Evolutionary conservation across 2,888 invertebrate genomes (phyloP).

Genomic region (Trichopria drosophilae): DNA sequence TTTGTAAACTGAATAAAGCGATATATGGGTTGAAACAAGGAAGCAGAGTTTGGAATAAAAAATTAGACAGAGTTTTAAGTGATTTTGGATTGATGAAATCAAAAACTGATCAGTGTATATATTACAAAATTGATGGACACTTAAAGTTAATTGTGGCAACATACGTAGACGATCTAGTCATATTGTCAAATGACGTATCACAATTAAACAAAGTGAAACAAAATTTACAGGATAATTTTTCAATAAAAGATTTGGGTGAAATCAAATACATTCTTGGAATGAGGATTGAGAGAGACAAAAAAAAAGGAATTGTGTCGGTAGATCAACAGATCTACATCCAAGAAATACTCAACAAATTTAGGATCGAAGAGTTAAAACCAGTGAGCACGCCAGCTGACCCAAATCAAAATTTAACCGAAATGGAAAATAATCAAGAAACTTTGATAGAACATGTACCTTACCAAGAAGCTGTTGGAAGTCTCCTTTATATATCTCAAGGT

Average conservation of each 20-base stretch:
- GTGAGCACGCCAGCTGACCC: slow-evolving; percentile 28
- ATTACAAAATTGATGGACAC: slow-evolving; percentile 10
- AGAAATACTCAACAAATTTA: slow-evolving; percentile 18
- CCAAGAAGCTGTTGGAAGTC: slow-evolving; percentile 20
- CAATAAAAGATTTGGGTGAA: slow-evolving; percentile 26
- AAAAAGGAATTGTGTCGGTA: slow-evolving; percentile 11
- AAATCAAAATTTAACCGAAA: slow-evolving; percentile 14
- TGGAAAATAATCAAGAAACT: slow-evolving; percentile 4
- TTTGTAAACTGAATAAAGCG: slow-evolving; percentile 21
- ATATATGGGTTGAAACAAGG: slow-evolving; percentile 30
- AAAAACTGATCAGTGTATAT: slow-evolving; percentile 28
- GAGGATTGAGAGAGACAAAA: slow-evolving; percentile 9
- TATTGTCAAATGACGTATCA: slow-evolving; percentile 15
- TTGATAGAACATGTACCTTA: slow-evolving; percentile 18
- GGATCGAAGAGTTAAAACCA: slow-evolving; percentile 26
- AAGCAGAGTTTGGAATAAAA: slow-evolving; percentile 31
- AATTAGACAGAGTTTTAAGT: slow-evolving; percentile 19
- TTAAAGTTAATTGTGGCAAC: slow-evolving; percentile 17
- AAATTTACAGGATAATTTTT: slow-evolving; percentile 13
- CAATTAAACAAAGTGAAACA: slow-evolving; percentile 7
- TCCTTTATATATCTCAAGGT: slow-evolving; percentile 21
- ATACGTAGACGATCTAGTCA: slow-evolving; percentile 32
- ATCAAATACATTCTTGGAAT: slow-evolving; percentile 28
- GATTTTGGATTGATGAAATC: slow-evolving; percentile 15
- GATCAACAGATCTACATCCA: slow-evolving; percentile 22